Conservation (phyloP, 2,113 vertebrate genomes). For the Camelus dromedarius region DNA sequence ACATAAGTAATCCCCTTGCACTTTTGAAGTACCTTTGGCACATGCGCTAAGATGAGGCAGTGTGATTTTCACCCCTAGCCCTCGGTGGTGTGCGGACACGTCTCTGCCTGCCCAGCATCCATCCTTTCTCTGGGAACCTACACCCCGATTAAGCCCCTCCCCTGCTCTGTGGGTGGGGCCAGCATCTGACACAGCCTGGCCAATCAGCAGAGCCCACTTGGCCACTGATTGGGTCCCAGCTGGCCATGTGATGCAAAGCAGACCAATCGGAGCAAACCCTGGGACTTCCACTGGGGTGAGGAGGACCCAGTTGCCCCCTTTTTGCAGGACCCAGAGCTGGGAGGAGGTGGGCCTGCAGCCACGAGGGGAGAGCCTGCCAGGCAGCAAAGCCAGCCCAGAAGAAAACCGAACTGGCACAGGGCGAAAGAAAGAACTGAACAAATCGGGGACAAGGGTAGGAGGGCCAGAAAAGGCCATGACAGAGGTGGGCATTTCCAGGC, state of each 20-base stretch:
- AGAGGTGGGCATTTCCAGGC: neutral
- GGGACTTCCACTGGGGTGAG: neutral
- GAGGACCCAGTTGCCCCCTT: no score
- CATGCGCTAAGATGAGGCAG: neutral
- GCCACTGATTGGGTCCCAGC: neutral
- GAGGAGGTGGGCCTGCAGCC: neutral
- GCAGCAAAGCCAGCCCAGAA: neutral
- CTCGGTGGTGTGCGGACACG: accelerated
- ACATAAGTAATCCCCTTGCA: neutral
- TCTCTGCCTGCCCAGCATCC: neutral
- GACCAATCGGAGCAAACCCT: neutral
- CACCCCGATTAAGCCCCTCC: no score
- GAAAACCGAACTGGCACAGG: neutral
- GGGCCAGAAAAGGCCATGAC: neutral
- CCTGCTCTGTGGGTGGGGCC: no score
- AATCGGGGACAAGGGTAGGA: neutral
- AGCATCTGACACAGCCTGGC: neutral
- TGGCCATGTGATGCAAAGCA: neutral
- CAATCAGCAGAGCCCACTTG: neutral
- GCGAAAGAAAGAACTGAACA: neutral
- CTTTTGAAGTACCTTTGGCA: neutral
- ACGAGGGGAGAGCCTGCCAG: neutral
- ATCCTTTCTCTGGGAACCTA: neutral
- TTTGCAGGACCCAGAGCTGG: neutral
- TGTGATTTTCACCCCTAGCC: neutral